Conservation (phyloP, 2,888 invertebrate genomes). For the Eupithecia subfuscata region DNA sequence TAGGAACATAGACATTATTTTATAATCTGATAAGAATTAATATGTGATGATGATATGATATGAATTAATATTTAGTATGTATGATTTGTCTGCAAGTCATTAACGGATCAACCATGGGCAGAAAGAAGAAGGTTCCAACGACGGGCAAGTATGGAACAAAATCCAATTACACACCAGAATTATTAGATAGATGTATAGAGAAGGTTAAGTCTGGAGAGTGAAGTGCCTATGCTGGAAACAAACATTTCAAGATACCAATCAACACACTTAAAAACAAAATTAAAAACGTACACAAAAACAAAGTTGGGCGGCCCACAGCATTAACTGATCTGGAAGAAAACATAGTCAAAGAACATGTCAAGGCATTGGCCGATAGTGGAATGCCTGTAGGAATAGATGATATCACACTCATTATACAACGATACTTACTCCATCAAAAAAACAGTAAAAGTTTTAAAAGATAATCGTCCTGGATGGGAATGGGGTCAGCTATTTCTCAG, state of each 20-base stretch:
- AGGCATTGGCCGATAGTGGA: slow-evolving; percentile 37
- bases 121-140: slow-evolving; percentile 4
- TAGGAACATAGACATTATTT: too few relatives aligned
- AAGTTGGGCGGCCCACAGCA: neutral
- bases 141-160: slow-evolving; percentile 1
- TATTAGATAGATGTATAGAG: neutral
- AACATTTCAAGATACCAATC: neutral
- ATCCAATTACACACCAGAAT: slow-evolving; percentile 3
- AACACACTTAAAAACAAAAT: too few relatives aligned
- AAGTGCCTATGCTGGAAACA: neutral
- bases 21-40: too few relatives aligned
- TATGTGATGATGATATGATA: too few relatives aligned
- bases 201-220: neutral
- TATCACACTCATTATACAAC: slow-evolving; percentile 22
- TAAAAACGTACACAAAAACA: neutral
- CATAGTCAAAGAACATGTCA: slow-evolving; percentile 23
- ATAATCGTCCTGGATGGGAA: slow-evolving; percentile 30
- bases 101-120: neutral
- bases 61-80: too few relatives aligned
- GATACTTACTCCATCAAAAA: slow-evolving; percentile 20
- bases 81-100: too few relatives aligned
- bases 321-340: neutral
- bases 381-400: slow-evolving; percentile 37
- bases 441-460: slow-evolving; percentile 37
- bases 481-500: slow-evolving; percentile 17